Evolutionary conservation across 1,140 invertebrate species (phyloP), one percentile per base, ranked within the genome.

Genomic region (Cydia strobilella): DNA sequence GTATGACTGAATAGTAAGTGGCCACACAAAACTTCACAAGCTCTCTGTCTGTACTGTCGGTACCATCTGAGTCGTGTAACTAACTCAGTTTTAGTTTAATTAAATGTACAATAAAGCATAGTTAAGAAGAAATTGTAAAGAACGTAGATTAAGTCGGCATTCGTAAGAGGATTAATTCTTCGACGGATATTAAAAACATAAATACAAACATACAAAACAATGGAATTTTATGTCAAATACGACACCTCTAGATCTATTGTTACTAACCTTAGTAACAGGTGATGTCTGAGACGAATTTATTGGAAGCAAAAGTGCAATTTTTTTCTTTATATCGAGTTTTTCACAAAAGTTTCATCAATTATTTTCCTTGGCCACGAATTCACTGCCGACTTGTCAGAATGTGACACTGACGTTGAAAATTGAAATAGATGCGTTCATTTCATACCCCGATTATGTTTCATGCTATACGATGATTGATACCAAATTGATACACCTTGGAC

Each of bases 291-390:
- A 39, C 31, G 3, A 39, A 39, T 35, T 66, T 31, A 39, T 20
- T n/a, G 31, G 10, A 39, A 42, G 15, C 1, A 39, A 35, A 1
- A 18, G 7, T 10, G n/a, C 27, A 69, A 42, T 35, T 31, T 35
- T 1, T 69, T n/a, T 3, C 13, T 69, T n/a, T 18, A 73, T 13
- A 20, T 27, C 39, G 39, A 23, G 25, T 15, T 73, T 51, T 73
- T 69, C 27, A 69, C 27, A 65, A 35, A 35, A 35, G 27, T 69
- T 69, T 69, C 65, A 39, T 31, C 27, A 69, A 76, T 74, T 74
- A 51, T 75, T 39, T 78, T 78, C 75, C 72, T 80, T 48, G 75
- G 86, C 86, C 86, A 88, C 86, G 86, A 88, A 88, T 77, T 83
- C 82, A 87, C 86, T 76, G 79, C 79, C 78, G 80, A 84, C 78